Evolutionary conservation across 1,140 invertebrate species (phyloP), one percentile per base, ranked within the genome.

Genomic region (Bombus terrestris): DNA sequence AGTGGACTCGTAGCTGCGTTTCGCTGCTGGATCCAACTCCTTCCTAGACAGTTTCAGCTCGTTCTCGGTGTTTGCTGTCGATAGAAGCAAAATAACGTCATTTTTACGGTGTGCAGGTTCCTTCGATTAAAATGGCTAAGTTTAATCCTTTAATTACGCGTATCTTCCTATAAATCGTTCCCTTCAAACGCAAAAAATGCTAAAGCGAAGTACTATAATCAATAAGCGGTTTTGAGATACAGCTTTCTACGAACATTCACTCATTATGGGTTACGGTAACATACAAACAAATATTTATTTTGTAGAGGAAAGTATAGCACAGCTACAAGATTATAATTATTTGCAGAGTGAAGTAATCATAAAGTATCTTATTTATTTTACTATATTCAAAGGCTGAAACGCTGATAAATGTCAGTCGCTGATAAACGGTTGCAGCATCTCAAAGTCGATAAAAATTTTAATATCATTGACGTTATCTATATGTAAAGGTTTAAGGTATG

Each of bases 51-150:
- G 25, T 18, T 92, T 83, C 43, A 92, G 47, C 53, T 90, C 81
- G 8, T 89, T 88, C 35, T 91, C 87, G 18, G 91, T 68, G 72
- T 92, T 86, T 53, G 83, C 94, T 94, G 80, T 47, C 15, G 15
- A 43, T 0, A 28, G 12, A 47, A 13, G 35, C 3, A 37, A 12
- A 22, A 68, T 9, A 68, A 2, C 35, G 8, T 68, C 32, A 41
- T 6, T 28, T 39, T 25, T 28, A 39, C 9, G 1, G 12, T 35
- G 22, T 39, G 9, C 1, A 18, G 32, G 2, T 66, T 18, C 5
- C 15, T 18, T 62, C 4, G 28, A 62, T 62, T 62, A n/a, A 62
- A 62, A n/a, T 62, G 3, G 28, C 28, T 13, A 62, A 3, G 59
- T n/a, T n/a, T 62, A 28, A 12, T 25, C 12, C 28, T 3, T 13